A percentile compares a stretch with the other conserved stretches of the same genome.
These are phyloP conservation scores for Condylostylus longicornis DNA, from an alignment of 1,140 invertebrate species.

Conservation along the genomic window DNA sequence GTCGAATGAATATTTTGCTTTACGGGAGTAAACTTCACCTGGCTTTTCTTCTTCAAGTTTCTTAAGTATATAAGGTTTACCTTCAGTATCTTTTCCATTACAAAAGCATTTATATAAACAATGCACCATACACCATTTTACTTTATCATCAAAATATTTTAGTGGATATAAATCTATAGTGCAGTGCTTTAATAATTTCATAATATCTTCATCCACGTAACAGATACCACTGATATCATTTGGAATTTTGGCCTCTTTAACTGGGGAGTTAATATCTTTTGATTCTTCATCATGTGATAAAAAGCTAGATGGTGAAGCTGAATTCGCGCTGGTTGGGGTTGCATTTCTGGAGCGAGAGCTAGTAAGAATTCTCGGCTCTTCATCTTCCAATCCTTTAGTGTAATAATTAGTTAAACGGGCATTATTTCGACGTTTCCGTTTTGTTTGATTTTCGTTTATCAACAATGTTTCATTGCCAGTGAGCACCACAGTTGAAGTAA, in stretches of 20 bases:
- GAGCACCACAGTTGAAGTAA: conserved; percentile 25
- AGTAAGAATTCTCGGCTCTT: conserved; percentile 1
- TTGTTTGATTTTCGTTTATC: conserved; percentile 24
- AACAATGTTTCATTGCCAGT: conserved; percentile 27
- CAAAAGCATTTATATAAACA: conserved; percentile 30
- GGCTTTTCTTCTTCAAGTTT: conserved; percentile 14
- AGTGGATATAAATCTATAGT: conserved; percentile 16
- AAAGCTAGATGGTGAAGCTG: no score
- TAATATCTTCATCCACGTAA: neutral
- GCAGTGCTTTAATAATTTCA: conserved; percentile 19
- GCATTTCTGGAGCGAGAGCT: neutral
- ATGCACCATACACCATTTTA: conserved; percentile 27
- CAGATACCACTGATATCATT: conserved; percentile 3
- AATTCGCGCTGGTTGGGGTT: no score
- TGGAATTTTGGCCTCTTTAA: conserved; percentile 4
- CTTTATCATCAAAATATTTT: conserved; percentile 18
- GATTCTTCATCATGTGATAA: neutral
- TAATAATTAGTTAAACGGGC: neutral
- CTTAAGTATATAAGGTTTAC: conserved; percentile 21
- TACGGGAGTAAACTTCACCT: neutral
- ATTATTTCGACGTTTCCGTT: conserved; percentile 21
- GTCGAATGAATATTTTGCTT: conserved; percentile 24
- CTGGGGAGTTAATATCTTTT: neutral
- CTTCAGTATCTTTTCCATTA: conserved; percentile 15
- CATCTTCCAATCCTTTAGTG: neutral